A percentile compares a stretch with the other conserved stretches of the same genome.
These are phyloP conservation scores for Dinomys branickii DNA, from an alignment of 2,113 vertebrate species.

Conservation along the genomic window DNA sequence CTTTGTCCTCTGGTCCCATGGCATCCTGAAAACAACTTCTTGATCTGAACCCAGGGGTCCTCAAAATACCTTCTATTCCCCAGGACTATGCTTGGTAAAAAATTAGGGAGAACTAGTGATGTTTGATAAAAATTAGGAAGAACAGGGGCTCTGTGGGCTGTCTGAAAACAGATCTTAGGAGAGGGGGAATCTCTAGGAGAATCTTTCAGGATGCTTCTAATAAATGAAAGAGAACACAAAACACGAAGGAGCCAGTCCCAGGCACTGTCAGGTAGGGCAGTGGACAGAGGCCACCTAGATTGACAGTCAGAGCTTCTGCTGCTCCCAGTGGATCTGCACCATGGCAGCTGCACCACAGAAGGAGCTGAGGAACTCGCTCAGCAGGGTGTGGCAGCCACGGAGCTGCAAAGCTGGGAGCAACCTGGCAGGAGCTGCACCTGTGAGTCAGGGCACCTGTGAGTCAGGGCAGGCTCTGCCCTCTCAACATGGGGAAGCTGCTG, in stretches of 20 bases:
- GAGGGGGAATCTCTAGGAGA: neutral
- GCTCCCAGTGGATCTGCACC: fast-evolving
- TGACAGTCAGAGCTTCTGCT: neutral
- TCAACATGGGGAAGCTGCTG: neutral
- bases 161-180: neutral
- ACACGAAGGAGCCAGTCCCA: neutral
- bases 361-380: neutral
- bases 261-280: neutral
- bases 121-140: neutral
- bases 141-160: neutral
- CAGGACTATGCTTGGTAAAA: neutral
- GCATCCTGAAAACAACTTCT: fast-evolving
- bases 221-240: neutral
- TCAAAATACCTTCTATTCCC: neutral
- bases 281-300: neutral
- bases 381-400: neutral
- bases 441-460: neutral
- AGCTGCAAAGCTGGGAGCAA: fast-evolving
- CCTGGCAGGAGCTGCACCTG: neutral
- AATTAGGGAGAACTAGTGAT: neutral
- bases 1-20: neutral
- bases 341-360: neutral
- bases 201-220: neutral
- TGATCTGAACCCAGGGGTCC: neutral
- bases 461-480: neutral